These are phyloP conservation scores for Ginglymostoma cirratum DNA, from an alignment of 2,113 vertebrate species.

Conservation along the genomic window DNA sequence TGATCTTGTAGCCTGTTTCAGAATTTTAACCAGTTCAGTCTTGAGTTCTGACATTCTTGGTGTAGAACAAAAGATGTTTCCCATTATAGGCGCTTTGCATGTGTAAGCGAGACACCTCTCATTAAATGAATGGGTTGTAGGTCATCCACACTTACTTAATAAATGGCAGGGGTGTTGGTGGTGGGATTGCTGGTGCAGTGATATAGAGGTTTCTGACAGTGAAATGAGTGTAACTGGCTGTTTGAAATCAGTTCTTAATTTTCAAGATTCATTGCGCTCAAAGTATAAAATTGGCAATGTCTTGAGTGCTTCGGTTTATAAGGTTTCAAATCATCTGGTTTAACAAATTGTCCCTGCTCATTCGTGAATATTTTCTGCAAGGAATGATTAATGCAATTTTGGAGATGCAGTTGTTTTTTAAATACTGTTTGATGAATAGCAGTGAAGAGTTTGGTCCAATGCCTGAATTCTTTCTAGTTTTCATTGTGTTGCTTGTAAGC, in stretches of 20 bases:
- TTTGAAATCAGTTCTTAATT: not conserved
- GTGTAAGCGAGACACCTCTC: slow-evolving; percentile 19
- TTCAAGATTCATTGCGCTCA: not conserved
- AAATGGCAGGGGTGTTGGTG: not conserved
- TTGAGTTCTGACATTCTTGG: not conserved
- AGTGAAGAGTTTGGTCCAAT: not conserved
- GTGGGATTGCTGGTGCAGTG: not conserved
- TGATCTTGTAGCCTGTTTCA: not conserved
- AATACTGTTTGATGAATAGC: not conserved
- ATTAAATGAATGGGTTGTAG: slow-evolving; percentile 17
- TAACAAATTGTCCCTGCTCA: not conserved
- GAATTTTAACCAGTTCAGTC: not conserved
- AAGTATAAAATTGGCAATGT: not conserved
- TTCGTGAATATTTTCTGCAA: slow-evolving; percentile 8
- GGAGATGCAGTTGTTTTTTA: not conserved
- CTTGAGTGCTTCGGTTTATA: not conserved
- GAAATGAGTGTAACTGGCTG: not conserved
- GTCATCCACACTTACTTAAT: slow-evolving; percentile 6
- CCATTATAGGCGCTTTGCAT: not conserved
- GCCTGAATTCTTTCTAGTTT: not conserved
- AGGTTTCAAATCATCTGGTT: not conserved
- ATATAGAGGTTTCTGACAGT: not conserved
- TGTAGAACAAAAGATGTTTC: slow-evolving; percentile 15
- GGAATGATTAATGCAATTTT: not conserved
- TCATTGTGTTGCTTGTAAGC: not conserved